A percentile compares a stretch with the other conserved stretches of the same genome.
Evolutionary conservation across 2,113 vertebrate genomes (phyloP).

Genomic region (Seriola aureovittata): DNA sequence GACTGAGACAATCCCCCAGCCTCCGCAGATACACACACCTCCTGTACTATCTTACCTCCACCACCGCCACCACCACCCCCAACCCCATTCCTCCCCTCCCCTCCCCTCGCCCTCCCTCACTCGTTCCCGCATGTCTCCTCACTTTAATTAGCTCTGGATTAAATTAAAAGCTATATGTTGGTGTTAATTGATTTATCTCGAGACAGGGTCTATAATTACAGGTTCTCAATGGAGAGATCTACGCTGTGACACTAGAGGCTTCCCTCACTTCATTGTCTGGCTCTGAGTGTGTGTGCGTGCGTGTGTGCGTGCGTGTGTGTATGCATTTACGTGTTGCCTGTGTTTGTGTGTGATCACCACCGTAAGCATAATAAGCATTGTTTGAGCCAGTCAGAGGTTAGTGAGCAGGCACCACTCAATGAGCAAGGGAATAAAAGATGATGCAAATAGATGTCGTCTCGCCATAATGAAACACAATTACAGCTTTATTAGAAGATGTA

Average conservation of each 20-base stretch:
- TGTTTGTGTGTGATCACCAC: conserved; percentile 67
- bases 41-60: conserved; percentile 51
- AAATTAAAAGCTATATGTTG: conserved; percentile 87
- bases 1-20: conserved; percentile 62
- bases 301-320: conserved; percentile 20
- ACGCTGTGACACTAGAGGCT: conserved; percentile 64
- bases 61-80: neutral
- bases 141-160: conserved; percentile 85
- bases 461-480: conserved; percentile 83
- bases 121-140: conserved; percentile 57
- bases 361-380: conserved; percentile 74
- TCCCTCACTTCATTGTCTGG: conserved; percentile 63
- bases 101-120: conserved; percentile 19
- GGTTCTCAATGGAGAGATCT: conserved; percentile 83
- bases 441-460: conserved; percentile 76
- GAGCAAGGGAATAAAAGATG: conserved; percentile 77
- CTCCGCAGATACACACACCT: conserved; percentile 49
- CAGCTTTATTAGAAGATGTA: conserved; percentile 83
- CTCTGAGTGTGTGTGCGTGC: conserved; percentile 19
- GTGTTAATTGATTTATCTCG: conserved; percentile 86
- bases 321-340: conserved; percentile 7
- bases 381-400: conserved; percentile 79
- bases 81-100: neutral
- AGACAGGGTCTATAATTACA: conserved; percentile 85
- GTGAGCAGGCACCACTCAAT: conserved; percentile 60